These are phyloP conservation scores for Patella caerulea DNA, from an alignment of 2,888 invertebrate species.

Conservation along the genomic window DNA sequence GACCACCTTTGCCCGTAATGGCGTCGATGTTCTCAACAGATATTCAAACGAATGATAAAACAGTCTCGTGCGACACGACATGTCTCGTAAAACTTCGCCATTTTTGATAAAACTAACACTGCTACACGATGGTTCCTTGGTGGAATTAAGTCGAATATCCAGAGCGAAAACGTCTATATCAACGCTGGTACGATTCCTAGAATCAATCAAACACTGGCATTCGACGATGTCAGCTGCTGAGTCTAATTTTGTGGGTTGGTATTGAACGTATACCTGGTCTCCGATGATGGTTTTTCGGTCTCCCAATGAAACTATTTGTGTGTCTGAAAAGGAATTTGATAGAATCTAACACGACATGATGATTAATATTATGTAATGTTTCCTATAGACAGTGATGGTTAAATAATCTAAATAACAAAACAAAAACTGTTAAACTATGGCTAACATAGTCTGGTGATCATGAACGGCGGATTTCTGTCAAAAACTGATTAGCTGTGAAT, in stretches of 20 bases:
- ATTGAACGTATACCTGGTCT: not conserved
- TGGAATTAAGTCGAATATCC: not conserved
- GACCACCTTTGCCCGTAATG: not conserved
- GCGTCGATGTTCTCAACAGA: not conserved
- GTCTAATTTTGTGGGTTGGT: not conserved
- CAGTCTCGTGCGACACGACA: not conserved
- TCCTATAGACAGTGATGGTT: too few species aligned
- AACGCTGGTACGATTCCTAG: not conserved
- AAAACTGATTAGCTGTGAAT: too few species aligned
- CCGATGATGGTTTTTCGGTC: conserved; percentile 1
- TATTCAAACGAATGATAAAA: conserved; percentile 3
- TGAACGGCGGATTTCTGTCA: too few species aligned
- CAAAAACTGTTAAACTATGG: too few species aligned
- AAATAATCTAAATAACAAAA: too few species aligned
- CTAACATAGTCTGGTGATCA: too few species aligned
- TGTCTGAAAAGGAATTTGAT: not conserved
- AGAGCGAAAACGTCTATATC: not conserved
- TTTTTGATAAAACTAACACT: conserved; percentile 5
- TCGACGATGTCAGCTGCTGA: not conserved
- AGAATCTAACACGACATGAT: too few species aligned
- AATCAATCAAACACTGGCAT: not conserved
- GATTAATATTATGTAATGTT: too few species aligned
- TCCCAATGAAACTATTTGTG: not conserved
- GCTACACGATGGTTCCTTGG: not conserved
- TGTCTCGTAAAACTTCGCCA: not conserved